These are phyloP conservation scores for Chrysochloris asiatica DNA, from an alignment of 2,113 vertebrate genomes.

Conservation along the genomic window DNA sequence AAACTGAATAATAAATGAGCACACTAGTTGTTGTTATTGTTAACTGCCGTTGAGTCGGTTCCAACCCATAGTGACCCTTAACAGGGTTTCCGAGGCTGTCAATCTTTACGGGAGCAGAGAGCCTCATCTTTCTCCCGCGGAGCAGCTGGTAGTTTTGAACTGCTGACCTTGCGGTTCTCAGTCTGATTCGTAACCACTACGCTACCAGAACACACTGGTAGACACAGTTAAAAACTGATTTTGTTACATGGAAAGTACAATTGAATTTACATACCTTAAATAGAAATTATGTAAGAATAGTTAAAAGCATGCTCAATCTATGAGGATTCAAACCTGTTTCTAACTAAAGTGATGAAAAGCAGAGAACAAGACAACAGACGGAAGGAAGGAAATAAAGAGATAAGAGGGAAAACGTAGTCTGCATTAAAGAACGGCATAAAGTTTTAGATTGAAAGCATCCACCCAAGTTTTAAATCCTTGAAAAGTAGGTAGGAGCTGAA, in stretches of 20 bases:
- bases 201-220: neutral
- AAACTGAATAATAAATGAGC: too few relatives aligned
- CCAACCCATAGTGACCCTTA: too few relatives aligned
- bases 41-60: too few relatives aligned
- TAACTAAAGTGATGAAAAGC: neutral
- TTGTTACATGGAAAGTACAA: slow-evolving; percentile 3
- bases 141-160: too few relatives aligned
- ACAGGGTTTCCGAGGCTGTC: too few relatives aligned
- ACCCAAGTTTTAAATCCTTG: neutral
- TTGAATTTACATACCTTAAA: slow-evolving; percentile 23
- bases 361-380: neutral
- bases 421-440: neutral
- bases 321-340: neutral
- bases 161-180: too few relatives aligned
- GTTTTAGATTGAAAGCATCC: neutral
- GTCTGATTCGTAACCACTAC: too few relatives aligned
- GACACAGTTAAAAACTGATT: neutral
- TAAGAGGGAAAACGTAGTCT: neutral
- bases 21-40: too few relatives aligned
- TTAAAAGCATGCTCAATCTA: neutral
- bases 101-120: too few relatives aligned
- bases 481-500: neutral
- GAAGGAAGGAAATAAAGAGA: neutral
- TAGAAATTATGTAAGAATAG: neutral
- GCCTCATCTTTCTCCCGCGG: too few relatives aligned